A percentile compares a stretch with the other conserved stretches of the same genome.
Evolutionary conservation across 2,797 vertebrate species (phyloP).

Genomic region (Hybognathus amarus): DNA sequence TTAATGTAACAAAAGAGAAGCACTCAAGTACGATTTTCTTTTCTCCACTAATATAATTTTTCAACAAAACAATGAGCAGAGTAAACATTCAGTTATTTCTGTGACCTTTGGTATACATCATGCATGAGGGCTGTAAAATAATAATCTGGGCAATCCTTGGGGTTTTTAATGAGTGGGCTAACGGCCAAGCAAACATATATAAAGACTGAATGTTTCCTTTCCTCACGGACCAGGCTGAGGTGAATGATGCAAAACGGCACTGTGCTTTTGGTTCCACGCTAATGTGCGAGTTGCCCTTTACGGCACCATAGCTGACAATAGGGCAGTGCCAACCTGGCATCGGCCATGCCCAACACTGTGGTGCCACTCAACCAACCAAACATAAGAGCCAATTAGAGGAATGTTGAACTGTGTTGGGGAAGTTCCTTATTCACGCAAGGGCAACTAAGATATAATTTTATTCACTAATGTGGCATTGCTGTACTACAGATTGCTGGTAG

Average conservation of each 20-base stretch:
- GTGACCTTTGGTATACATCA: conserved; percentile 60
- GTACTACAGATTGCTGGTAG: background rate
- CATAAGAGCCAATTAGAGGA: conserved; percentile 61
- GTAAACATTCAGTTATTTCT: background rate
- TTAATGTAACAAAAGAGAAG: conserved; percentile 36
- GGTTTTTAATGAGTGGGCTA: conserved; percentile 52
- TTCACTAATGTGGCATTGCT: background rate
- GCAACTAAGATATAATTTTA: conserved; percentile 15
- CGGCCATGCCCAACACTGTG: conserved; percentile 52
- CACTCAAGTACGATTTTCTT: background rate
- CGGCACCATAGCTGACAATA: conserved; percentile 39
- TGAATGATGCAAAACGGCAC: conserved; percentile 51
- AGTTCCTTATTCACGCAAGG: conserved; percentile 43
- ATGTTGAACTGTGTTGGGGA: conserved; percentile 23
- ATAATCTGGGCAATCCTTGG: conserved; percentile 42
- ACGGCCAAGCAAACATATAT: conserved; percentile 62
- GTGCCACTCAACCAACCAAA: conserved; percentile 64
- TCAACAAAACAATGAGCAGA: background rate
- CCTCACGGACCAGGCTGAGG: conserved; percentile 58
- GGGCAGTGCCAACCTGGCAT: conserved; percentile 60
- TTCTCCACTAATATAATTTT: conserved; percentile 2
- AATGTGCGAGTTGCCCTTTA: conserved; percentile 33
- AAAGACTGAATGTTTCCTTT: conserved; percentile 58
- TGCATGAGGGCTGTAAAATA: conserved; percentile 55
- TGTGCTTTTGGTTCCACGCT: conserved; percentile 28